phyloP scores from a whole-genome alignment of 2,113 vertebrate species.

The Leuciscus idus region DNA sequence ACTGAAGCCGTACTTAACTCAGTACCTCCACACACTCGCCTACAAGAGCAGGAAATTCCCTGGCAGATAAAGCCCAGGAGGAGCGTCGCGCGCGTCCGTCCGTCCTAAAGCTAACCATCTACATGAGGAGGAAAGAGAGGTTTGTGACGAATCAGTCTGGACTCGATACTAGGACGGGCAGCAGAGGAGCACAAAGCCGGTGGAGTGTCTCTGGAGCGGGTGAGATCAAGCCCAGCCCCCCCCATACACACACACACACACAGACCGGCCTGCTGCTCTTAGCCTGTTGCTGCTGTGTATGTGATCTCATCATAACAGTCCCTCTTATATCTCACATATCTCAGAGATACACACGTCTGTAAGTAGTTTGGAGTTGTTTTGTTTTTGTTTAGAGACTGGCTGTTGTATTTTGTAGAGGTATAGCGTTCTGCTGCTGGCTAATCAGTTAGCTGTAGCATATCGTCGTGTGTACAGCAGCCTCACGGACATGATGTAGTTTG shows the following conservation, averaged over 20 bases:
- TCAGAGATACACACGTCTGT: neutral
- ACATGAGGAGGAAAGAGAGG: neutral
- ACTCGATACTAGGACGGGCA: constrained; percentile 24
- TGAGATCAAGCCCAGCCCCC: constrained; percentile 65
- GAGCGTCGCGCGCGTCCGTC: neutral
- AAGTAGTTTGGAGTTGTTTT: constrained; percentile 29
- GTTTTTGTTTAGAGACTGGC: neutral
- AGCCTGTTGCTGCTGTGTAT: constrained; percentile 53
- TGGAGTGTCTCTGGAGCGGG: constrained; percentile 42
- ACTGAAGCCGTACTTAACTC: constrained; percentile 12
- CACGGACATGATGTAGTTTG: neutral
- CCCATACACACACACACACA: constrained; percentile 34
- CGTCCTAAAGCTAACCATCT: neutral
- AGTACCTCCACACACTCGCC: constrained; percentile 17
- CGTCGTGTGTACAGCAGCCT: neutral
- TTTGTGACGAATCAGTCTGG: constrained; percentile 1
- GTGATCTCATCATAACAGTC: neutral
- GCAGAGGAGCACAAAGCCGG: constrained; percentile 57
- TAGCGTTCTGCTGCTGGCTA: constrained; percentile 11
- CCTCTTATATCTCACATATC: neutral
- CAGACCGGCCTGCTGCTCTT: constrained; percentile 31
- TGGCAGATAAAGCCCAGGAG: neutral
- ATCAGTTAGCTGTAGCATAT: constrained; percentile 37
- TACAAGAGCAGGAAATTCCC: constrained; percentile 40
- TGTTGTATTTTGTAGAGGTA: neutral